Base-by-base conservation (phyloP, 1,140 invertebrate species). In the Teleopsis dalmanni region DNA sequence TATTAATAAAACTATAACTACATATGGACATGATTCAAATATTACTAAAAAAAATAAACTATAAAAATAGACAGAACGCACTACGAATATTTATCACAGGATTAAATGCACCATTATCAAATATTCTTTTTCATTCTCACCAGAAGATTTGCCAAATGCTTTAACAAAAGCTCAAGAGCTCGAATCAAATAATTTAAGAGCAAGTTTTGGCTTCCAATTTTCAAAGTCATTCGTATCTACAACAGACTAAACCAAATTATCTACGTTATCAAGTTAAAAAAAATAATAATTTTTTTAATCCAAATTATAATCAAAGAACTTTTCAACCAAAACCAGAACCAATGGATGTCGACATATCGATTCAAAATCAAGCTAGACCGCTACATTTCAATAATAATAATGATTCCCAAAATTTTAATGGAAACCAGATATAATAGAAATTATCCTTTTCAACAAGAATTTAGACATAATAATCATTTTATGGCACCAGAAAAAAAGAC, bases 141-240 rank as follows among this genome's bases (percentile, higher is more conserved):
- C 44, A 7, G 4, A 23, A 9, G 44, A 34, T 46, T 16, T 36
- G 22, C 43, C 43, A 2, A n/a, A 35, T 34, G 43, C 47, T 21
- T 33, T 48, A 18, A 37, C 37, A 8, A 38, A 41, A 40, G 46
- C 46, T 19, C 35, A 48, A 18, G 35, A 48, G n/a, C 6, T 48
- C 13, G 46, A 40, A 31, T 16, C 46, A 29, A 48, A 40, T 16
- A 37, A 40, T 7, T 3, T 21, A 7, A 23, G 22, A 27, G 18
- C 34, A 9, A 3, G 14, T 9, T 47, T 47, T 47, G 45, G 22
- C 18, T 1, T 36, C 25, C 18, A 37, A 7, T 47, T 37, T 18
- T 7, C 3, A 11, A 34, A 21, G 18, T 8, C 42, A 5, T n/a
- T 9, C 4, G n/a, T n/a, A n/a, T n/a, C n/a, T n/a, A n/a, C n/a